A percentile compares a stretch with the other conserved stretches of the same genome.
Evolutionary conservation across 2,888 invertebrate genomes (phyloP).

Genomic region (Gymnoscelis rufifasciata): DNA sequence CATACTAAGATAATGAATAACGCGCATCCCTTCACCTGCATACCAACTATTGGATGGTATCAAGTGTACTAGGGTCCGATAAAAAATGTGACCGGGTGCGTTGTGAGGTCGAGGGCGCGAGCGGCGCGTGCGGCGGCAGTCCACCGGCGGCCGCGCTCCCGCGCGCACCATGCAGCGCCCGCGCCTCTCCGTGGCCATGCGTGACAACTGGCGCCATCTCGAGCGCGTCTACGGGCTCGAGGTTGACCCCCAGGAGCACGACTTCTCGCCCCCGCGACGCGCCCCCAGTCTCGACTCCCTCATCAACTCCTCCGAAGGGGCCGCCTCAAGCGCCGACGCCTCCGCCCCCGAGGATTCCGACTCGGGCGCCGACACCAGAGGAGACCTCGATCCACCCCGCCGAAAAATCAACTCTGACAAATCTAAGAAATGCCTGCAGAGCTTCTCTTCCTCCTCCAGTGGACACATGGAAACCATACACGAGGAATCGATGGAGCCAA

Average conservation of each 20-base stretch:
- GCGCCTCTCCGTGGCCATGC: constrained; percentile 76
- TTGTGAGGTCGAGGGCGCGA: constrained; percentile 17
- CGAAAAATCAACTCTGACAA: constrained; percentile 43
- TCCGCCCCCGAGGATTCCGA: constrained; percentile 81
- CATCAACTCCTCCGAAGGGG: constrained; percentile 83
- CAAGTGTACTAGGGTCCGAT: constrained; percentile 17
- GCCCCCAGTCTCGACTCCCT: constrained; percentile 83
- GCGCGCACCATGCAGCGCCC: constrained; percentile 77
- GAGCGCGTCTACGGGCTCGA: constrained; percentile 74
- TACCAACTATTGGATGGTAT: constrained; percentile 16
- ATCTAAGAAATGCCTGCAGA: constrained; percentile 66
- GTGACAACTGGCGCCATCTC: constrained; percentile 75
- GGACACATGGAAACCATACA: constrained; percentile 90
- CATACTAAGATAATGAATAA: not conserved
- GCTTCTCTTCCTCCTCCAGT: constrained; percentile 78
- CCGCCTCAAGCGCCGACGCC: constrained; percentile 80
- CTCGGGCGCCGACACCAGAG: constrained; percentile 82
- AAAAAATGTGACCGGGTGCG: constrained; percentile 23
- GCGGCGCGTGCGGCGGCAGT: constrained; percentile 46
- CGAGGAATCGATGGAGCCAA: constrained; percentile 87
- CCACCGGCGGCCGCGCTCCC: constrained; percentile 58
- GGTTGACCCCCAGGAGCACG: constrained; percentile 50
- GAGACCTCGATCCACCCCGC: constrained; percentile 58
- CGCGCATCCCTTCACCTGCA: constrained; percentile 16
- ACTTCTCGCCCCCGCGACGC: constrained; percentile 52